These are phyloP conservation scores for Phania funesta DNA, from an alignment of 2,888 invertebrate genomes.

Conservation along the genomic window DNA sequence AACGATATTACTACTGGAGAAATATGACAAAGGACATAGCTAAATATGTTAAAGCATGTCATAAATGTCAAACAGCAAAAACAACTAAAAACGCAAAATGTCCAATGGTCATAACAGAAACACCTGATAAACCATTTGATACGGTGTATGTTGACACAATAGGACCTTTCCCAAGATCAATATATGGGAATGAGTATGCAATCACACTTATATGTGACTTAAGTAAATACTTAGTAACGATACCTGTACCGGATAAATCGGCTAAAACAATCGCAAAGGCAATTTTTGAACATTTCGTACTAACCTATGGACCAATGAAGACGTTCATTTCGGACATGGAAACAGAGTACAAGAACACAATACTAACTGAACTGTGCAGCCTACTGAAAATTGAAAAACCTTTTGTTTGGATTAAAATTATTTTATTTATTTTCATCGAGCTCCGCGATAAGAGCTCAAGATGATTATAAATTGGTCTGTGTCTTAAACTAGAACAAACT, in stretches of 20 bases:
- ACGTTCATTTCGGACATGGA: neutral
- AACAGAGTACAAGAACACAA: neutral
- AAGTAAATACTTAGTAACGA: neutral
- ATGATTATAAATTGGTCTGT: too few species aligned
- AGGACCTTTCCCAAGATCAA: too few species aligned
- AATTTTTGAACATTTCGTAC: neutral
- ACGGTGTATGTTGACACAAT: neutral
- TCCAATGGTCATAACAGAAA: neutral
- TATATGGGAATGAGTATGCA: too few species aligned
- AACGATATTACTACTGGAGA: too few species aligned
- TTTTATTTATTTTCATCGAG: too few species aligned
- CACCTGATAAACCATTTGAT: neutral
- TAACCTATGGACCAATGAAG: neutral
- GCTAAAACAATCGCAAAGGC: neutral
- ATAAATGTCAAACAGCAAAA: neutral
- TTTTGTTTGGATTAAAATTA: too few species aligned
- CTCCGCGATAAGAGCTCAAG: too few species aligned
- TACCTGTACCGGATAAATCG: neutral
- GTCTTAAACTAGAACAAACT: too few species aligned
- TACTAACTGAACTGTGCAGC: too few species aligned
- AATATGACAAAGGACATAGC: neutral
- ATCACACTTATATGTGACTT: neutral
- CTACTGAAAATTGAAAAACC: too few species aligned
- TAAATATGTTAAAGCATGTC: neutral
- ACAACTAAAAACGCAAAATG: neutral